Conservation (phyloP, 2,888 invertebrate species). For the Sthenelais limicola region DNA sequence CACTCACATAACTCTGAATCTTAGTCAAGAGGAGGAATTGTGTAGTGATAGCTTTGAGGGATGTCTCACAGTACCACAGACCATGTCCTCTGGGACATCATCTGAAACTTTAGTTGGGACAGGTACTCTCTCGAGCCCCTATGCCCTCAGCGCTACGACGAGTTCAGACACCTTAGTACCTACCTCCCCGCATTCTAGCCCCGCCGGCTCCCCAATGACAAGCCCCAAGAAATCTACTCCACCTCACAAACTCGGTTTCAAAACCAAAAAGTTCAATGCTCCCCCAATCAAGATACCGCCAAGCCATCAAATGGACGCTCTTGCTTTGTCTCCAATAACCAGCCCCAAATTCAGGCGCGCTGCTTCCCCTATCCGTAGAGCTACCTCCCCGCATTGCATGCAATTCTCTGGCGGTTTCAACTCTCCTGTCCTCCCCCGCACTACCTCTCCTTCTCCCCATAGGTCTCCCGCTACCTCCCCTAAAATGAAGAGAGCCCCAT, state of each 20-base stretch:
- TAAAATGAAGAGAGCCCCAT: constrained; percentile 66
- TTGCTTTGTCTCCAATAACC: constrained; percentile 62
- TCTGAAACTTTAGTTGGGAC: constrained; percentile 57
- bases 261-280: constrained; percentile 43
- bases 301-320: constrained; percentile 57
- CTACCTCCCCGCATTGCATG: constrained; percentile 46
- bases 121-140: constrained; percentile 50
- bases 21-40: neutral
- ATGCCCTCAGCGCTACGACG: constrained; percentile 59
- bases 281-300: constrained; percentile 47
- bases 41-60: constrained; percentile 20
- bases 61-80: constrained; percentile 42
- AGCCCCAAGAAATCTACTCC: constrained; percentile 57
- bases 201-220: constrained; percentile 62
- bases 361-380: constrained; percentile 49
- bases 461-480: constrained; percentile 56
- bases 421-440: constrained; percentile 52
- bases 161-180: constrained; percentile 70
- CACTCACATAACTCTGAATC: constrained; percentile 1
- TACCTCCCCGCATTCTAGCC: constrained; percentile 64
- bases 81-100: constrained; percentile 50
- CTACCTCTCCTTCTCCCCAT: constrained; percentile 44
- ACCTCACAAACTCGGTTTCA: constrained; percentile 43
- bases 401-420: constrained; percentile 35
- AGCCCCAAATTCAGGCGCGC: constrained; percentile 60